A percentile compares a stretch with the other conserved stretches of the same genome.
These are phyloP conservation scores for Platycercus adscitus DNA, from an alignment of 2,113 vertebrate species.

Conservation along the genomic window DNA sequence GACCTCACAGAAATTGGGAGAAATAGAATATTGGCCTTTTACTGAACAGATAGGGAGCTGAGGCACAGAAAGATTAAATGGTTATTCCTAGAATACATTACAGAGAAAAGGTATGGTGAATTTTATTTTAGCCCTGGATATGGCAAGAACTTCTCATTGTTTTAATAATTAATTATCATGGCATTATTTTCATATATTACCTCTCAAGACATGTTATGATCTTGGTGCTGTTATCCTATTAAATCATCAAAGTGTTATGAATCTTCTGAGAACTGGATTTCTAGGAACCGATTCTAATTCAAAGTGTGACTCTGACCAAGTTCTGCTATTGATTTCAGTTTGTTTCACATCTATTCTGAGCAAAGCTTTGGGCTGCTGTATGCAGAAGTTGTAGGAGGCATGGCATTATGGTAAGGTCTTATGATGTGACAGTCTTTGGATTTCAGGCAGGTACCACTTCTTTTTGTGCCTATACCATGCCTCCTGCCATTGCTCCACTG, in stretches of 20 bases:
- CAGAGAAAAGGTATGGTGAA: neutral
- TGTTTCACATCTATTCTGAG: neutral
- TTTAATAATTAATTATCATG: neutral
- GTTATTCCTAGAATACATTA: neutral
- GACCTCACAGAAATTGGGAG: neutral
- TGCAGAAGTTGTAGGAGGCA: neutral
- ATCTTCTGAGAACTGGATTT: neutral
- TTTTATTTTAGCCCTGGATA: neutral
- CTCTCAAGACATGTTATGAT: neutral
- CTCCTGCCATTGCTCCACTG: neutral
- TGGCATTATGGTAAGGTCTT: neutral
- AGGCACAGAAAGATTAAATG: neutral
- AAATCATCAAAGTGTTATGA: neutral
- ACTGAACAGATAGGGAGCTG: neutral
- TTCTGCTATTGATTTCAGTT: neutral
- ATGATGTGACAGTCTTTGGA: neutral
- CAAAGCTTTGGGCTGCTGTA: neutral
- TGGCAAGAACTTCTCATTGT: neutral
- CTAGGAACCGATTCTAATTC: neutral
- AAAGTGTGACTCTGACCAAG: neutral
- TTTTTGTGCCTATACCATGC: neutral
- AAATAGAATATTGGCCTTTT: neutral
- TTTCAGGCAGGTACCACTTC: neutral
- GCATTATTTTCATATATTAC: neutral
- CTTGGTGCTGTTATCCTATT: neutral